These are phyloP conservation scores for Ammodytes marinus DNA, from an alignment of 2,113 vertebrate species.

Conservation along the genomic window DNA sequence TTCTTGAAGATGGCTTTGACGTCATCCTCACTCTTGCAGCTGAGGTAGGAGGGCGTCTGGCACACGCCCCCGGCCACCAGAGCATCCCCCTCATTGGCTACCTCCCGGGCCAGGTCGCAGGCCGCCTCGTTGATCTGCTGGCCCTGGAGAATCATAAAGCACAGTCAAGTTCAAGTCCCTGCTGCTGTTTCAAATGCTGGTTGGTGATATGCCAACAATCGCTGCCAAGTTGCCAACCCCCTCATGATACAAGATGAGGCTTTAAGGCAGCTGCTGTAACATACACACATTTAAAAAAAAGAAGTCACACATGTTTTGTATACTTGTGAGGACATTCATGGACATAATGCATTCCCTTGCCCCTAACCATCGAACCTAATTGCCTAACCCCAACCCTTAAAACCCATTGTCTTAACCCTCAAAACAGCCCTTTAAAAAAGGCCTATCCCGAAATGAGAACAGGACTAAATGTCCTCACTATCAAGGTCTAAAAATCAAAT, in stretches of 20 bases:
- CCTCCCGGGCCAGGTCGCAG: slow-evolving; percentile 94
- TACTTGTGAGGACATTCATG: no score
- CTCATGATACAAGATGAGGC: not conserved
- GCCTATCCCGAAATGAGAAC: no score
- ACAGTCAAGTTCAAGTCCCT: not conserved
- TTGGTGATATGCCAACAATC: not conserved
- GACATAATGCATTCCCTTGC: no score
- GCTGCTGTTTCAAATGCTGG: not conserved
- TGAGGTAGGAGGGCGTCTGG: slow-evolving; percentile 93
- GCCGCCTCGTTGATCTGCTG: slow-evolving; percentile 96
- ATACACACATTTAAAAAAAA: not conserved
- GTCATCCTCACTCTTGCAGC: slow-evolving; percentile 91
- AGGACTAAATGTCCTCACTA: no score
- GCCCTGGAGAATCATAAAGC: slow-evolving; percentile 83
- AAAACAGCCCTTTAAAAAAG: no score
- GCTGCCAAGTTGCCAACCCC: slow-evolving; percentile 1
- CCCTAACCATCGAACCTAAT: no score
- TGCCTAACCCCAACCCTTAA: no score
- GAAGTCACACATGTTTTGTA: no score
- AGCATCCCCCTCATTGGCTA: slow-evolving; percentile 93
- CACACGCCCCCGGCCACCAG: slow-evolving; percentile 97
- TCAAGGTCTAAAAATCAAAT: no score
- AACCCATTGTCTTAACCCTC: no score
- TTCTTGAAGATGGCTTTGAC: slow-evolving; percentile 93
- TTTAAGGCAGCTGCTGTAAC: slow-evolving; percentile 42